phyloP scores from a whole-genome alignment of 2,113 vertebrate species.

The Boleophthalmus pectinirostris region DNA sequence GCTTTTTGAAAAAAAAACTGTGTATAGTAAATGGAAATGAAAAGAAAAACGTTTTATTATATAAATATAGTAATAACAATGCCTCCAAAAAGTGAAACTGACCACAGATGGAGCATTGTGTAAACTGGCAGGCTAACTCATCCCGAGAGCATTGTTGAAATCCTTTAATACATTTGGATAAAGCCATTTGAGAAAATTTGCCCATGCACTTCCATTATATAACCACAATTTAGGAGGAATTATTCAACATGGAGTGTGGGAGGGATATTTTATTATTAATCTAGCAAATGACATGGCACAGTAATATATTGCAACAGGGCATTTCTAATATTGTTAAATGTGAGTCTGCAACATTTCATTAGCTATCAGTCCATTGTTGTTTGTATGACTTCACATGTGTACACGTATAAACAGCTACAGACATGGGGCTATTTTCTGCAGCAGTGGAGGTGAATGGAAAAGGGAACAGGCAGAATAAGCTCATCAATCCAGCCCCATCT shows the following conservation, averaged over 20 bases:
- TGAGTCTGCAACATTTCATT: not conserved
- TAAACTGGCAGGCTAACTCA: slow-evolving; percentile 16
- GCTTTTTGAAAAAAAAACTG: not conserved
- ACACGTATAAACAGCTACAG: not conserved
- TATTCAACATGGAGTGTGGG: slow-evolving; percentile 26
- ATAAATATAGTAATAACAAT: slow-evolving; percentile 9
- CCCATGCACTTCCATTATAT: slow-evolving; percentile 31
- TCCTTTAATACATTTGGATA: slow-evolving; percentile 26
- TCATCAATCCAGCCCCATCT: slow-evolving; percentile 48
- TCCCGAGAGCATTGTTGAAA: slow-evolving; percentile 26
- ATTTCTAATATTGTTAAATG: not conserved
- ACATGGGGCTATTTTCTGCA: slow-evolving; percentile 7
- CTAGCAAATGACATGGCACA: no score
- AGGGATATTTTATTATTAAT: not conserved
- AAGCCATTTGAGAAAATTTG: slow-evolving; percentile 30
- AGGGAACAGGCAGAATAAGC: slow-evolving; percentile 32
- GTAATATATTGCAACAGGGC: slow-evolving; percentile 6
- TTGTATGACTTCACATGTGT: not conserved
- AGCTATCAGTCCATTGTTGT: not conserved
- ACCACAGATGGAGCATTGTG: slow-evolving; percentile 42
- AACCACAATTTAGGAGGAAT: slow-evolving; percentile 38
- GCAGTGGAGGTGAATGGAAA: slow-evolving; percentile 18
- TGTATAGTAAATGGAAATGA: not conserved
- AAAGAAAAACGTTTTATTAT: not conserved
- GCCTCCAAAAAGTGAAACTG: slow-evolving; percentile 19